phyloP scores from a whole-genome alignment of 2,888 invertebrate species.

The Netelia fuscicornis region DNA sequence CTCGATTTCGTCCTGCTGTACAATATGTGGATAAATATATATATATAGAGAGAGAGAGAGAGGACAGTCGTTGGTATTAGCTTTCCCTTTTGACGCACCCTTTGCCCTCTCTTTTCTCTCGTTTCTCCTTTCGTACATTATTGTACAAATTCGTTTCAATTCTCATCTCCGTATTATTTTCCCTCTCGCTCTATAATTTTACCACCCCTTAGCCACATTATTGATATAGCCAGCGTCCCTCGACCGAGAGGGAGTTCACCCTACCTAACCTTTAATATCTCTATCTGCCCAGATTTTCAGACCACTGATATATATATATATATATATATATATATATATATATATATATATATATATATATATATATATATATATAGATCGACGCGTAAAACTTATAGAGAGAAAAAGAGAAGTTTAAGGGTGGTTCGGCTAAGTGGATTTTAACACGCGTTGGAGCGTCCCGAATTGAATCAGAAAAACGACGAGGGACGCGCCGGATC shows the following conservation, averaged over 20 bases:
- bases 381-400: constrained; percentile 25
- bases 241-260: constrained; percentile 19
- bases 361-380: background rate
- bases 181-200: constrained; percentile 27
- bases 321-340: background rate
- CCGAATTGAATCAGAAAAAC: constrained; percentile 44
- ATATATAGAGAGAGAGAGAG: background rate
- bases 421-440: constrained; percentile 56
- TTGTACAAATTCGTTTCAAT: constrained; percentile 1
- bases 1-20: constrained; percentile 25
- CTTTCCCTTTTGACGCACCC: constrained; percentile 40
- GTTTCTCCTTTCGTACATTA: constrained; percentile 12
- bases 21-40: constrained; percentile 2
- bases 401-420: constrained; percentile 40
- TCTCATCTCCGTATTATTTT: constrained; percentile 6
- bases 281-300: constrained; percentile 25
- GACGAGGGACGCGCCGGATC: constrained; percentile 3
- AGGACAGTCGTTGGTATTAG: background rate
- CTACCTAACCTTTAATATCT: constrained; percentile 40
- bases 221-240: constrained; percentile 14
- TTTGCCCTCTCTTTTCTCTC: constrained; percentile 28
- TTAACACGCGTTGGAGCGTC: constrained; percentile 59
- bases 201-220: constrained; percentile 18
- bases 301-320: background rate
- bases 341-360: background rate